Conservation (phyloP, 2,113 vertebrate species). For the Austrofundulus limnaeus region DNA sequence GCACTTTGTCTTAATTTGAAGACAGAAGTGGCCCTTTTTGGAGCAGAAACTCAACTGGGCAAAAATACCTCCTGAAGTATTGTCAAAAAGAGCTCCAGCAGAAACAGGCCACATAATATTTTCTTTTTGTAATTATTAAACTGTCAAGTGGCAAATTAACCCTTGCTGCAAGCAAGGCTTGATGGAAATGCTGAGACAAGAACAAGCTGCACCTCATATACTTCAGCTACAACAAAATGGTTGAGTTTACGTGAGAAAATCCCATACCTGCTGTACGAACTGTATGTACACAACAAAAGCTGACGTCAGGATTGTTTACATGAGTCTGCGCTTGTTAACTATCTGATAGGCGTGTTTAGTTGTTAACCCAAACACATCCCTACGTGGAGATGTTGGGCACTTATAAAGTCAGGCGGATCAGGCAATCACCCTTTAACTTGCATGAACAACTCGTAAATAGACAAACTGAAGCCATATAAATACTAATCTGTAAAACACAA, state of each 20-base stretch:
- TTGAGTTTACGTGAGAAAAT: background rate
- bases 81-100: too few relatives aligned
- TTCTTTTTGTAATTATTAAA: too few relatives aligned
- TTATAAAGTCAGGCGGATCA: background rate
- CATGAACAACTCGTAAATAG: background rate
- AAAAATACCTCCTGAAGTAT: too few relatives aligned
- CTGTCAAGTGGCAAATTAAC: too few relatives aligned
- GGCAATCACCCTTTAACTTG: background rate
- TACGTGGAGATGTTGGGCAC: background rate
- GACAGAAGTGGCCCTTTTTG: too few relatives aligned
- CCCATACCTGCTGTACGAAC: background rate
- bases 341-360: background rate
- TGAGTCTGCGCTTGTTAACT: background rate
- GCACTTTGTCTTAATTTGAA: too few relatives aligned
- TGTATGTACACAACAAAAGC: background rate
- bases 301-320: background rate
- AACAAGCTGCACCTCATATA: too few relatives aligned
- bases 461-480: background rate
- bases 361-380: background rate
- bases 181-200: too few relatives aligned
- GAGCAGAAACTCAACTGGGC: too few relatives aligned
- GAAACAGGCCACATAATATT: too few relatives aligned
- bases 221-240: background rate
- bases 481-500: background rate
- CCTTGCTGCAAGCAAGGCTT: too few relatives aligned